These are phyloP conservation scores for Lampropteryx suffumata DNA, from an alignment of 2,888 invertebrate genomes.

Conservation along the genomic window DNA sequence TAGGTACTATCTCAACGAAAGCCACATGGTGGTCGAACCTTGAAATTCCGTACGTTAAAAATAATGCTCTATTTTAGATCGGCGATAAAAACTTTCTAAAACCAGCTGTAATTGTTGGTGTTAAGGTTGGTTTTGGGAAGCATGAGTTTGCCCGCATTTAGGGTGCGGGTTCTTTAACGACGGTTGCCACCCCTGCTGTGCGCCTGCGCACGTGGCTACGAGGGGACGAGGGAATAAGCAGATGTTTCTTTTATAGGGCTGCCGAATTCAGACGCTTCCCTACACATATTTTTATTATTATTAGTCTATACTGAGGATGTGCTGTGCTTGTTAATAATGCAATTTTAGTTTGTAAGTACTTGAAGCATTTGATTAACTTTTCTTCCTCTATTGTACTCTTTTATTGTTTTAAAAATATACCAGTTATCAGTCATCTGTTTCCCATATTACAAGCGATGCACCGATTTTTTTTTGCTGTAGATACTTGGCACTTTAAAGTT, in stretches of 20 bases:
- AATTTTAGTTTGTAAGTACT: background rate
- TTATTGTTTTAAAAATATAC: no score
- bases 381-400: no score
- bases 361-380: no score
- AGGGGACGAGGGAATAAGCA: conserved; percentile 60
- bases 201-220: conserved; percentile 70
- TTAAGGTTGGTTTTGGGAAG: conserved; percentile 49
- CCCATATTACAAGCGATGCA: no score
- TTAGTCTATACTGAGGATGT: background rate
- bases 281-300: conserved; percentile 17
- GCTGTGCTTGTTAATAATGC: background rate
- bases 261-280: conserved; percentile 39
- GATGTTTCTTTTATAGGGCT: conserved; percentile 67
- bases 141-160: conserved; percentile 62
- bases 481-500: no score
- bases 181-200: conserved; percentile 72
- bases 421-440: no score
- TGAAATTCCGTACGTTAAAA: conserved; percentile 80
- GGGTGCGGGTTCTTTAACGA: conserved; percentile 71
- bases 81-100: conserved; percentile 43
- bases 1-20: conserved; percentile 61
- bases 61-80: conserved; percentile 76
- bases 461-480: no score
- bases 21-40: conserved; percentile 75
- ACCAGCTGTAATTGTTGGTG: conserved; percentile 44